A percentile compares a stretch with the other conserved stretches of the same genome.
Evolutionary conservation across 2,797 vertebrate species (phyloP).

Genomic region (Epinephelus awoara): DNA sequence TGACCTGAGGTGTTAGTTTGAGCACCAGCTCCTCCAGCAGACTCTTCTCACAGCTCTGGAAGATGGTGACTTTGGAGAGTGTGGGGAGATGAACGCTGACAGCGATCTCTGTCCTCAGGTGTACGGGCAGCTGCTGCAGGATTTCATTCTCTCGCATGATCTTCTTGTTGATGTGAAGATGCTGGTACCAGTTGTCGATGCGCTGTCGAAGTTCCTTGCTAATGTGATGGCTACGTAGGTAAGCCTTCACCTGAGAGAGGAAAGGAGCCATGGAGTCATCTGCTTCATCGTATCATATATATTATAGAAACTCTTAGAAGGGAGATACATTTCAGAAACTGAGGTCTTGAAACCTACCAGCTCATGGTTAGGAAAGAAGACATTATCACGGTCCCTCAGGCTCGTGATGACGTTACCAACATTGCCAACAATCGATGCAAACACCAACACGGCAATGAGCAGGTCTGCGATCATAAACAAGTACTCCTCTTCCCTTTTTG

Average conservation of each 20-base stretch:
- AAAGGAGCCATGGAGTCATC: background rate
- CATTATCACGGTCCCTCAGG: constrained; percentile 86
- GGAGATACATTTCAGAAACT: background rate
- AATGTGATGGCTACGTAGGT: constrained; percentile 86
- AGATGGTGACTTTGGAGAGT: constrained; percentile 93
- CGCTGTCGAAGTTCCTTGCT: constrained; percentile 83
- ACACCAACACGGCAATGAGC: constrained; percentile 93
- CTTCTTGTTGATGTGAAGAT: constrained; percentile 93
- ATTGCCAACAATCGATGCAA: constrained; percentile 93
- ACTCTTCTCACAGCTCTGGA: constrained; percentile 91
- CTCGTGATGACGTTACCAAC: constrained; percentile 90
- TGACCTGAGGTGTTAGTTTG: constrained; percentile 91
- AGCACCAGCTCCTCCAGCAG: constrained; percentile 93
- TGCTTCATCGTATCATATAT: background rate
- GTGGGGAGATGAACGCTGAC: constrained; percentile 92
- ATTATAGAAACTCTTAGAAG: background rate
- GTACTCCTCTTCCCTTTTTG: constrained; percentile 87
- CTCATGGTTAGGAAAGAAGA: constrained; percentile 91
- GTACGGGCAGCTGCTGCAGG: constrained; percentile 87
- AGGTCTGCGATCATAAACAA: constrained; percentile 92
- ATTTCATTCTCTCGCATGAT: constrained; percentile 90
- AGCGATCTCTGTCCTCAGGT: constrained; percentile 90
- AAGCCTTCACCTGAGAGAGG: constrained; percentile 82
- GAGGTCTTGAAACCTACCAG: constrained; percentile 76
- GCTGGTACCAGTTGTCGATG: constrained; percentile 92